Conservation (phyloP, 92 coral and sea anemone species). For the Micromussa lordhowensis region DNA sequence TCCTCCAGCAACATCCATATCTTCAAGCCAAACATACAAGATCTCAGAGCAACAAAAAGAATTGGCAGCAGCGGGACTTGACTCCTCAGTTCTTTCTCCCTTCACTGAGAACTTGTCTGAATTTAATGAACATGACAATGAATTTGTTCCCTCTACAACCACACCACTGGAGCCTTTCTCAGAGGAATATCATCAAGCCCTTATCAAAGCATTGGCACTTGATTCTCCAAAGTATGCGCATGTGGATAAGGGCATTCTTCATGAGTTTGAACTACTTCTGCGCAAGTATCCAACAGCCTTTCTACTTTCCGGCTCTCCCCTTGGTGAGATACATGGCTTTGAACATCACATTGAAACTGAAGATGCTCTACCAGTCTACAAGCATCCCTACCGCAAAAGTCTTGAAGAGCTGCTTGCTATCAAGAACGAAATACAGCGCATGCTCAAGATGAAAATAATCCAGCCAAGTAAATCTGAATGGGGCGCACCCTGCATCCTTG, state of each 20-base stretch:
- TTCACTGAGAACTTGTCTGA: constrained; percentile 21
- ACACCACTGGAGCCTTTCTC: constrained; percentile 43
- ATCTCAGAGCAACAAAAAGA: constrained; percentile 44
- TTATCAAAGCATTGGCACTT: constrained; percentile 29
- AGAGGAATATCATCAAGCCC: constrained; percentile 46
- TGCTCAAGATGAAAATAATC: constrained; percentile 51
- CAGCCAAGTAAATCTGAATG: constrained; percentile 65
- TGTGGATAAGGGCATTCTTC: constrained; percentile 21
- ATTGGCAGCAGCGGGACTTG: constrained; percentile 52
- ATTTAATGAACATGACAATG: constrained; percentile 14
- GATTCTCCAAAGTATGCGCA: constrained; percentile 42
- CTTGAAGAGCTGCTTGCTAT: constrained; percentile 52
- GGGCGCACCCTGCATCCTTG: constrained; percentile 62
- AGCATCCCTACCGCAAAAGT: constrained; percentile 55
- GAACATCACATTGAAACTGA: constrained; percentile 38
- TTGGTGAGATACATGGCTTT: not conserved
- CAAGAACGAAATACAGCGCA: constrained; percentile 58
- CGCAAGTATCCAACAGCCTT: constrained; percentile 35
- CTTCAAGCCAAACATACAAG: constrained; percentile 38
- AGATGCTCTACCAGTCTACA: constrained; percentile 52
- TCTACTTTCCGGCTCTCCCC: constrained; percentile 24
- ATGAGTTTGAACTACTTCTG: constrained; percentile 31
- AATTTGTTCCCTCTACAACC: constrained; percentile 11
- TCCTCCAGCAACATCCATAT: not conserved
- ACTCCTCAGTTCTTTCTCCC: constrained; percentile 56